phyloP scores from a whole-genome alignment of 1,140 invertebrate species.

The Galendromus occidentalis region DNA sequence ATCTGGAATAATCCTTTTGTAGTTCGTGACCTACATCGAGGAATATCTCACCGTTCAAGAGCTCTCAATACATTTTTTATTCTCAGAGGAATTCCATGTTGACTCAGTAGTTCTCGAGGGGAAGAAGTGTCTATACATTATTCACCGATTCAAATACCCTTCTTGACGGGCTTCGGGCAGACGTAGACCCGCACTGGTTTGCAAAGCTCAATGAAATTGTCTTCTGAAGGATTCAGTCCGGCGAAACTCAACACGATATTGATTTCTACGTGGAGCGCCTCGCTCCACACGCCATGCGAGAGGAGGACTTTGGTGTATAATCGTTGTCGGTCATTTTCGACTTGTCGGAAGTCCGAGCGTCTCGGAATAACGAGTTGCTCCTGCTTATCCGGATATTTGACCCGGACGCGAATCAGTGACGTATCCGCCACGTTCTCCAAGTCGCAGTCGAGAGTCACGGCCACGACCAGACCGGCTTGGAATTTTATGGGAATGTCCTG shows the following conservation, averaged over 20 bases:
- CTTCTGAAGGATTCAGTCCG: constrained; percentile 36
- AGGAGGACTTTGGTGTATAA: constrained; percentile 62
- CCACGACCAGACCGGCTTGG: constrained; percentile 68
- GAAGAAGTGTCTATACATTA: too few species aligned
- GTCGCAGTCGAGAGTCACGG: constrained; percentile 62
- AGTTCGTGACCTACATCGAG: too few species aligned
- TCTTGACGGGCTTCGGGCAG: constrained; percentile 62
- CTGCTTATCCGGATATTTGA: constrained; percentile 73
- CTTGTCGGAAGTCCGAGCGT: constrained; percentile 31
- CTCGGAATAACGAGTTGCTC: constrained; percentile 57
- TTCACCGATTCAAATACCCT: constrained; percentile 35
- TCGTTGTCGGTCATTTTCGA: constrained; percentile 38
- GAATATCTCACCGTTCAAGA: too few species aligned
- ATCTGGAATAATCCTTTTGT: too few species aligned
- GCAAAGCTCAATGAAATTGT: constrained; percentile 56
- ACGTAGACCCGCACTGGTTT: constrained; percentile 74
- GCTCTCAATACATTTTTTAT: too few species aligned
- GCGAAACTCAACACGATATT: constrained; percentile 55
- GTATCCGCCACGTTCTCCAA: constrained; percentile 55
- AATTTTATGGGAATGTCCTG: constrained; percentile 73
- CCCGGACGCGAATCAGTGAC: constrained; percentile 47
- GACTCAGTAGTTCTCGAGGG: too few species aligned
- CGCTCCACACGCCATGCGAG: constrained; percentile 53
- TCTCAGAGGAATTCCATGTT: too few species aligned
- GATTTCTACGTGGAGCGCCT: constrained; percentile 67